Evolutionary conservation across 2,113 vertebrate genomes (phyloP).

Genomic region (Ginglymostoma cirratum): DNA sequence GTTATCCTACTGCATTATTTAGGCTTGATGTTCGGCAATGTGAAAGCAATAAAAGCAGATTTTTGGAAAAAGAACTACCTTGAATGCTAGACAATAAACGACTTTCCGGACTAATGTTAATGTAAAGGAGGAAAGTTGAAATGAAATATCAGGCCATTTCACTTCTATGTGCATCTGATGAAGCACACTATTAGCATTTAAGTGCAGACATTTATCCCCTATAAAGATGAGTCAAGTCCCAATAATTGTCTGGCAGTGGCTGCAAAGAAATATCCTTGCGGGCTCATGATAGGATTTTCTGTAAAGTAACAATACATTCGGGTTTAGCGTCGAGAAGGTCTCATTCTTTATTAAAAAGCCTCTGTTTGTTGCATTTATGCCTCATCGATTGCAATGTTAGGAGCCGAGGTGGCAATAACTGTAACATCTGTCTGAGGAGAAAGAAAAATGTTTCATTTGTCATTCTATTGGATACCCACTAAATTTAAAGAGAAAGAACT

Average conservation of each 20-base stretch:
- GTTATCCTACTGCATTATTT: too few species aligned
- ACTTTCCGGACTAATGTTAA: background rate
- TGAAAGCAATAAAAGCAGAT: background rate
- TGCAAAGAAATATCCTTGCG: conserved; percentile 9
- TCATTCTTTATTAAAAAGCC: background rate
- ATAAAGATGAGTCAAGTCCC: too few species aligned
- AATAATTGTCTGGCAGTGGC: background rate
- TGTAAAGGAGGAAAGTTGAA: background rate
- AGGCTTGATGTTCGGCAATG: background rate
- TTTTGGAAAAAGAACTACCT: background rate
- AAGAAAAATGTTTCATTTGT: background rate
- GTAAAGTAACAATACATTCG: background rate
- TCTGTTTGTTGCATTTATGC: background rate
- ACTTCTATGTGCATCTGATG: background rate
- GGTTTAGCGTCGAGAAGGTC: background rate
- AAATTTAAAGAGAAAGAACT: background rate
- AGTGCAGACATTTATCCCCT: background rate
- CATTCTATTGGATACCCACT: background rate
- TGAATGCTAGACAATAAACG: background rate
- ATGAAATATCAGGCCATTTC: background rate
- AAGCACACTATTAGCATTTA: background rate
- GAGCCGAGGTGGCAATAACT: background rate
- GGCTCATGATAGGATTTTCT: conserved; percentile 24
- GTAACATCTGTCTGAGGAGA: background rate
- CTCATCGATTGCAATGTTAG: background rate